These are phyloP conservation scores for Drosophila kepulauana DNA, from an alignment of 1,140 invertebrate species.

Conservation along the genomic window DNA sequence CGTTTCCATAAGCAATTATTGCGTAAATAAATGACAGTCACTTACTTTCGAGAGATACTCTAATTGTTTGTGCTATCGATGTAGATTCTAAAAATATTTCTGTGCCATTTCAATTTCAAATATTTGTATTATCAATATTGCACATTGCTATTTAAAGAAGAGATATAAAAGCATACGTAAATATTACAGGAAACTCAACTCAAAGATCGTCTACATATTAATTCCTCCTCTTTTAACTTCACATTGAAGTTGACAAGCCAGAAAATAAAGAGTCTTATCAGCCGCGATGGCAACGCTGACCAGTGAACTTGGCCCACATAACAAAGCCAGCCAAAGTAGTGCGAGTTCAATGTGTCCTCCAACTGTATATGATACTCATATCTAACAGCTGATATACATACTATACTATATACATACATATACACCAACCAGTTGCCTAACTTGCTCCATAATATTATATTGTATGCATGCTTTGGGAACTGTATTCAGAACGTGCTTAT, in stretches of 20 bases:
- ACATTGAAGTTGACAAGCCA: background rate
- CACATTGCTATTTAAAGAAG: too few species aligned
- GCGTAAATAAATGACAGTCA: background rate
- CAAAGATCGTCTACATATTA: too few species aligned
- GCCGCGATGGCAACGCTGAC: slow-evolving; percentile 11
- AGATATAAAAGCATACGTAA: too few species aligned
- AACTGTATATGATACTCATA: slow-evolving; percentile 16
- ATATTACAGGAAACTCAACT: too few species aligned
- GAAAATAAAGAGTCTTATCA: slow-evolving; percentile 13
- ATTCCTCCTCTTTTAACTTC: too few species aligned
- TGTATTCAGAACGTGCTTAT: slow-evolving; percentile 63
- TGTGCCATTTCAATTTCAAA: too few species aligned
- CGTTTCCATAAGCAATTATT: background rate
- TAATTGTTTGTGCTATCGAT: background rate
- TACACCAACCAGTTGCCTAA: background rate
- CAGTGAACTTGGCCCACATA: slow-evolving; percentile 55
- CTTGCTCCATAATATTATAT: slow-evolving; percentile 25
- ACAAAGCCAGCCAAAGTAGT: background rate
- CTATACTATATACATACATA: slow-evolving; percentile 6
- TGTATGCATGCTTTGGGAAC: slow-evolving; percentile 20
- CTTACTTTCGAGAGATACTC: too few species aligned
- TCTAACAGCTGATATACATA: slow-evolving; percentile 36
- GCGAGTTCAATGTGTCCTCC: background rate
- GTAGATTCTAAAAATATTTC: background rate
- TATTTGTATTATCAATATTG: too few species aligned